Conservation (phyloP, 2,797 vertebrate genomes). For the Furcifer pardalis region DNA sequence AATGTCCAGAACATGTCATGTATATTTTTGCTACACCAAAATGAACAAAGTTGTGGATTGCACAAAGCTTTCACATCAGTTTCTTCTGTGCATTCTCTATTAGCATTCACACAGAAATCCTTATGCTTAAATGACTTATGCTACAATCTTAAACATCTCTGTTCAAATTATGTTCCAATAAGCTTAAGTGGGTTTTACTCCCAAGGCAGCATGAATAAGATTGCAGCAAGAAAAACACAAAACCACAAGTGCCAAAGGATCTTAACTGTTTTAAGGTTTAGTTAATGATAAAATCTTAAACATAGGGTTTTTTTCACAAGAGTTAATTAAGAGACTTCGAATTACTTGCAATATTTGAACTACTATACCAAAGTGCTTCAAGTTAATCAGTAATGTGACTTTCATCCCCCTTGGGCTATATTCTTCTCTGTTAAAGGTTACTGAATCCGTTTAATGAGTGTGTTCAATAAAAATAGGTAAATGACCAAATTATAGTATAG, state of each 20-base stretch:
- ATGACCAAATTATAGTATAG: not conserved
- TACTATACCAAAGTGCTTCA: slow-evolving; percentile 3
- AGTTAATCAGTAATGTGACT: not conserved
- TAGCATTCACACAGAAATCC: slow-evolving; percentile 51
- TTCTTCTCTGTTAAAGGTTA: not conserved
- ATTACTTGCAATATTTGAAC: not conserved
- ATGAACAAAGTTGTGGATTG: slow-evolving; percentile 41
- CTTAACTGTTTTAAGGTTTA: slow-evolving; percentile 68
- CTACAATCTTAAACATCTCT: not conserved
- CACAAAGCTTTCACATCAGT: slow-evolving; percentile 35
- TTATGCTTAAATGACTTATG: slow-evolving; percentile 39
- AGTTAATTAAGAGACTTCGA: not conserved
- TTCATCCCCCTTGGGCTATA: not conserved
- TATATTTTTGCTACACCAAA: slow-evolving; percentile 35
- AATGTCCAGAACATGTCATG: slow-evolving; percentile 43
- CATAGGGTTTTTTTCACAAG: not conserved
- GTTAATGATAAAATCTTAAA: not conserved
- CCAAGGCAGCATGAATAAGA: not conserved
- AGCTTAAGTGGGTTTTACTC: not conserved
- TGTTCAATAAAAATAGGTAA: not conserved
- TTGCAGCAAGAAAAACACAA: slow-evolving; percentile 35
- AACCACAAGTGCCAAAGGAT: slow-evolving; percentile 69
- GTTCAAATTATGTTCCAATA: not conserved
- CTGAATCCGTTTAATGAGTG: not conserved
- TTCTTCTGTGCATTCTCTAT: slow-evolving; percentile 55